These are phyloP conservation scores for Deroplatys truncata DNA, from an alignment of 2,888 invertebrate genomes.

Conservation along the genomic window DNA sequence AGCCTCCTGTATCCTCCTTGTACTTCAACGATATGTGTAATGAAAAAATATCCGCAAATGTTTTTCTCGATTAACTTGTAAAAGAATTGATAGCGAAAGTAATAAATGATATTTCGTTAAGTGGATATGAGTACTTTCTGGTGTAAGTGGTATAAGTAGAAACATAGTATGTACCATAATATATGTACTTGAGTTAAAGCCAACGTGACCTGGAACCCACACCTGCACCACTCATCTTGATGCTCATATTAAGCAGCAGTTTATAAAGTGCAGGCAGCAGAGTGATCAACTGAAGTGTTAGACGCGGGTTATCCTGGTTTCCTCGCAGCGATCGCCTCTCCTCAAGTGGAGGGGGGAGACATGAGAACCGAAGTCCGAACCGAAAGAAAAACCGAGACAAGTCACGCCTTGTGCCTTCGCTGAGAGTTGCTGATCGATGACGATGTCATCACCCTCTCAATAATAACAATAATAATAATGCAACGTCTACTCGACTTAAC, in stretches of 20 bases:
- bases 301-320: neutral
- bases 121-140: too few relatives aligned
- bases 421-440: neutral
- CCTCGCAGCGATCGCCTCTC: neutral
- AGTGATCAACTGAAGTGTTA: neutral
- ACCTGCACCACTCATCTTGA: neutral
- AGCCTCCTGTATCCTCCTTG: too few relatives aligned
- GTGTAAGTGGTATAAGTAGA: too few relatives aligned
- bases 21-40: too few relatives aligned
- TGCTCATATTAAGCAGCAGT: neutral
- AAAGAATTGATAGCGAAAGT: too few relatives aligned
- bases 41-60: too few relatives aligned
- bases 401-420: neutral
- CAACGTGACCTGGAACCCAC: neutral
- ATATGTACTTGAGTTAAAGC: neutral
- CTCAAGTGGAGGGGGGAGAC: neutral
- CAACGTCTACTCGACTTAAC: slow-evolving; percentile 4
- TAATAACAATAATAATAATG: neutral
- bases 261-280: neutral
- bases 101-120: too few relatives aligned
- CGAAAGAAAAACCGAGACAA: neutral
- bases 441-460: neutral
- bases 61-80: too few relatives aligned
- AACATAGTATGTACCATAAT: too few relatives aligned
- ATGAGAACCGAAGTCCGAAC: neutral